Evolutionary conservation across 2,113 vertebrate genomes (phyloP).

Genomic region (Pedetes capensis): DNA sequence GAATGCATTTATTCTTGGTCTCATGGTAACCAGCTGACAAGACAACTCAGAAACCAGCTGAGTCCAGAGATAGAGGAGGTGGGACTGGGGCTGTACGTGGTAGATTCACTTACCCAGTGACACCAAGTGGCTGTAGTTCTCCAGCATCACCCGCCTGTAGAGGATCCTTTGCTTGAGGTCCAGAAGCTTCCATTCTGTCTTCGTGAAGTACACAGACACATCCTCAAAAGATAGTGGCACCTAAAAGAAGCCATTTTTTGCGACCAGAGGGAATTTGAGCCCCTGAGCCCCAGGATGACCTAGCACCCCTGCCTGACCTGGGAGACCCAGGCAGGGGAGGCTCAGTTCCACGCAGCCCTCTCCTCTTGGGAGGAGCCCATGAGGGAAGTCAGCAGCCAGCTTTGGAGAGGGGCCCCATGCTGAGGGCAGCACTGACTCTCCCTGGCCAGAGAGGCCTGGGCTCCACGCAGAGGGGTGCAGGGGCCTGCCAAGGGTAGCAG

Average conservation of each 20-base stretch:
- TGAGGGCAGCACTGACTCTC: neutral
- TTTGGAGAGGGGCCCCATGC: neutral
- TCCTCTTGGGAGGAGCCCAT: neutral
- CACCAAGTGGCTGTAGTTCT: constrained; percentile 63
- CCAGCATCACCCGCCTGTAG: constrained; percentile 65
- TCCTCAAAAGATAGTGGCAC: constrained; percentile 65
- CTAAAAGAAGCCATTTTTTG: constrained; percentile 4
- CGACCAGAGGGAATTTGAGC: neutral
- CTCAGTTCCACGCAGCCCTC: neutral
- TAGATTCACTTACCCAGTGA: constrained; percentile 58
- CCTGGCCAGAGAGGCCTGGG: neutral
- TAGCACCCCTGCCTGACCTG: neutral
- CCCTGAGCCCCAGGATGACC: neutral
- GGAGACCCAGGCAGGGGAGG: neutral
- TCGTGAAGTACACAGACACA: constrained; percentile 58
- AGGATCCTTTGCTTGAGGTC: constrained; percentile 50
- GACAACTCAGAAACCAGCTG: neutral
- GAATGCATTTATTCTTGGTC: neutral
- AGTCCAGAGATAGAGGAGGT: neutral
- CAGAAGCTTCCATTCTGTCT: constrained; percentile 69
- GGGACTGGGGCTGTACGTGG: neutral
- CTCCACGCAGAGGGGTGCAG: too few relatives aligned
- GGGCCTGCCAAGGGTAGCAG: neutral
- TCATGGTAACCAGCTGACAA: neutral
- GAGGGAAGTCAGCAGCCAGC: neutral